Base-by-base conservation (phyloP, 2,113 vertebrate species). In the Rhagologus leucostigma region DNA sequence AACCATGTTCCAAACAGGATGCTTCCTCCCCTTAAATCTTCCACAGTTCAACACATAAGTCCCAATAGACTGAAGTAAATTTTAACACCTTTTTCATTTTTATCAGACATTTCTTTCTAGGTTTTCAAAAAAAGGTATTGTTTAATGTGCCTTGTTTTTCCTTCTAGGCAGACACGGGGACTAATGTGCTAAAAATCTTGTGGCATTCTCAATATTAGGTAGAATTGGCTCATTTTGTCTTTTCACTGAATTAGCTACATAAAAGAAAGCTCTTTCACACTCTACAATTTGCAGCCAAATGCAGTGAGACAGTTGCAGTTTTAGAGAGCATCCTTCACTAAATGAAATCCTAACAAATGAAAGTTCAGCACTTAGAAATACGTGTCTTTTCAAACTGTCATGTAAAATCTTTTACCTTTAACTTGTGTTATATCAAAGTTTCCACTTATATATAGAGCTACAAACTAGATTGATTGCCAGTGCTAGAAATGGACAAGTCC, bases 321-420 rank as follows among this genome's bases (percentile, higher is more conserved):
- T 81, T 84, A 93, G 16, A 84, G 13, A 84, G 62, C 70, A 76
- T 89, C n/a, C 73, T 71, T 86, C 60, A 75, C 21, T 87, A 87
- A 93, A 84, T 39, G 64, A 90, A 96, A 93, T 87, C 32, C 80
- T 90, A 92, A 92, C 83, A 97, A 93, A 93, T 62, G 68, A 39
- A 95, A 93, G 57, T 78, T 94, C 73, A 89, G 69, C 9, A 7
- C 79, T 93, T 91, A 81, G 73, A 95, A 95, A 93, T 59, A 95
- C 0, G 1, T 79, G 55, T 84, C 93, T 92, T 65, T 75, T 95
- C 68, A 76, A 94, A 90, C 49, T 87, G 80, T 55, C 86, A 59
- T 12, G 73, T 89, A 90, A 93, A 95, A 91, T 81, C 62, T 89
- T 94, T 78, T 76, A 52, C 80, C 88, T 90, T 95, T 88, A 93